A percentile compares a stretch with the other conserved stretches of the same genome.
phyloP scores from a whole-genome alignment of 64 coral and sea anemone genomes.

The Montipora foliosa region DNA sequence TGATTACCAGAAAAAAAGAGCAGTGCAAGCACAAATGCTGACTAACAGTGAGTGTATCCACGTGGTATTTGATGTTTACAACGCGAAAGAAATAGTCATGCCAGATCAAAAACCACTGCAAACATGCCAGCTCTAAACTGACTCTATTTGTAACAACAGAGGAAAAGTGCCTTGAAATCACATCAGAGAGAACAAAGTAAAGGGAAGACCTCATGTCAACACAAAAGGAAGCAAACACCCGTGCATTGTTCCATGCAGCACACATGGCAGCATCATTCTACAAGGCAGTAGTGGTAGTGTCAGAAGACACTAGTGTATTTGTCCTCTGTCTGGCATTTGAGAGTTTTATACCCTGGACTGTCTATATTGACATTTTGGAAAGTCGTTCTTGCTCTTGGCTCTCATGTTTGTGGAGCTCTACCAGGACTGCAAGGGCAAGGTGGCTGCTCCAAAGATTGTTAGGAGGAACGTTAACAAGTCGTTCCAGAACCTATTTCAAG shows the following conservation, averaged over 20 bases:
- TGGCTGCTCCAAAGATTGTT: too few relatives aligned
- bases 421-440: too few relatives aligned
- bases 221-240: constrained; percentile 30
- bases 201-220: not conserved
- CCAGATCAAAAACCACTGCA: not conserved
- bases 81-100: not conserved
- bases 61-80: constrained; percentile 24
- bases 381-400: too few relatives aligned
- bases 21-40: not conserved
- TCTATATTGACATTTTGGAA: too few relatives aligned
- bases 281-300: not conserved
- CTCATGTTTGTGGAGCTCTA: too few relatives aligned
- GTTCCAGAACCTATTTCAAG: too few relatives aligned
- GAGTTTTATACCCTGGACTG: too few relatives aligned
- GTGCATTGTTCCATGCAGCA: constrained; percentile 14
- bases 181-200: not conserved
- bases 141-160: constrained; percentile 25
- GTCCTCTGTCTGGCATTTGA: too few relatives aligned
- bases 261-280: constrained; percentile 12
- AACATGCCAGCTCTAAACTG: constrained; percentile 13
- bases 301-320: not conserved
- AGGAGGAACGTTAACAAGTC: too few relatives aligned
- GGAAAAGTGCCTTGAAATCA: not conserved
- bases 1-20: too few relatives aligned
- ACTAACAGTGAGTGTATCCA: not conserved